Base-by-base conservation (phyloP, 2,797 vertebrate species). In the Urocyon cinereoargenteus region DNA sequence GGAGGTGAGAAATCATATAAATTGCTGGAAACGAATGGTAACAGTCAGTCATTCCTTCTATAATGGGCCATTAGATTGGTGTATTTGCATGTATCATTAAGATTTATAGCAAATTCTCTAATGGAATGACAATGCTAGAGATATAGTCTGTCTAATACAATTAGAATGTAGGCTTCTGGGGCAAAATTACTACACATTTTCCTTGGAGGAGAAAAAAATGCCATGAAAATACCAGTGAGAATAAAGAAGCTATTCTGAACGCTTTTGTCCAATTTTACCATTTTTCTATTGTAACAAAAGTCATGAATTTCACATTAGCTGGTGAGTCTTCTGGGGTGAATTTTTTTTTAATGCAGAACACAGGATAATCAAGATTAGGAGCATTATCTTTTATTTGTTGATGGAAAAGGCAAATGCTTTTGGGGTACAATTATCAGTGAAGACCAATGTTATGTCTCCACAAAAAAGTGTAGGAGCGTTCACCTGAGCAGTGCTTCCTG, bases 41-140 rank as follows among this genome's bases (percentile, higher is more conserved):
- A 96, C 83, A 97, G 82, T 82, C 95, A 97, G 91, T 94, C 95
- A 88, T 96, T 97, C 97, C 96, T 97, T 98, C 96, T 98, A 96
- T 90, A 97, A 98, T 97, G 92, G 94, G 79, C 91, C 96, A 97
- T 98, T 97, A 98, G 94, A 97, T 95, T 96, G 75, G 95, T 97
- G 75, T 97, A 95, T 97, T 97, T 98, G 98, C 96, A 97, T 97
- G 94, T 97, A 96, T 96, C 96, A 97, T 97, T 98, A 97, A 97
- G 96, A 98, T 97, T 97, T 97, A 97, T 94, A 97, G 89, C 87
- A 96, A 97, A 96, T 93, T 97, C 84, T 96, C 66, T 97, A 97
- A 97, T 94, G 86, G 86, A 97, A 98, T 97, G 97, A 97, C 97
- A 98, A 87, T 88, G 75, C 72, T 97, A 62, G 70, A 94, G 90